Evolutionary conservation across 2,113 vertebrate species (phyloP).

Genomic region (Chaetorhynchus papuensis): DNA sequence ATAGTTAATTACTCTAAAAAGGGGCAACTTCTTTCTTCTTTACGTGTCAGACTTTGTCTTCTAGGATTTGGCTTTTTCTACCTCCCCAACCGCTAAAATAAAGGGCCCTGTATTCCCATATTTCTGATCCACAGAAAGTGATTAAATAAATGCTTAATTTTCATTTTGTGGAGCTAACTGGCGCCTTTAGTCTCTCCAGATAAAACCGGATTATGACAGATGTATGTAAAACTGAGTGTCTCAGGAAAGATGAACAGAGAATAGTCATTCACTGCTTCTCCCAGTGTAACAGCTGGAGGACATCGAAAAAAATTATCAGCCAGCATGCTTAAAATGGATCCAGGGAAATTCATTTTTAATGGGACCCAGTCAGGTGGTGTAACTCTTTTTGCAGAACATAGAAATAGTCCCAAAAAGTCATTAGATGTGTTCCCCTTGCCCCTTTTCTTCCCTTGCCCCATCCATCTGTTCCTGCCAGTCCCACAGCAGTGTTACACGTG

Average conservation of each 20-base stretch:
- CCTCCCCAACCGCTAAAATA: neutral
- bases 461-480: neutral
- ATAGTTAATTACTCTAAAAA: neutral
- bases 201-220: neutral
- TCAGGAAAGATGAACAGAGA: neutral
- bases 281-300: neutral
- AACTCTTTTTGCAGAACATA: neutral
- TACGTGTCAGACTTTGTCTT: neutral
- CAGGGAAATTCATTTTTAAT: neutral
- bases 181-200: neutral
- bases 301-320: neutral
- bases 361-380: neutral
- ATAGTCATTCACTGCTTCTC: neutral
- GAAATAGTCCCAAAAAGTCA: neutral
- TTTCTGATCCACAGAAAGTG: neutral
- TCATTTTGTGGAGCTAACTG: neutral
- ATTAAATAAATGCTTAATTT: neutral
- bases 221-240: neutral
- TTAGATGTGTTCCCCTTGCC: neutral
- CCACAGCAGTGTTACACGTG: rapidly evolving
- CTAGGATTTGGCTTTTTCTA: neutral
- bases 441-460: neutral
- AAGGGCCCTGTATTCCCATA: neutral
- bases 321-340: neutral
- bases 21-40: neutral